These are phyloP conservation scores for Manis crassicaudata DNA, from an alignment of 2,797 vertebrate species.

Conservation along the genomic window DNA sequence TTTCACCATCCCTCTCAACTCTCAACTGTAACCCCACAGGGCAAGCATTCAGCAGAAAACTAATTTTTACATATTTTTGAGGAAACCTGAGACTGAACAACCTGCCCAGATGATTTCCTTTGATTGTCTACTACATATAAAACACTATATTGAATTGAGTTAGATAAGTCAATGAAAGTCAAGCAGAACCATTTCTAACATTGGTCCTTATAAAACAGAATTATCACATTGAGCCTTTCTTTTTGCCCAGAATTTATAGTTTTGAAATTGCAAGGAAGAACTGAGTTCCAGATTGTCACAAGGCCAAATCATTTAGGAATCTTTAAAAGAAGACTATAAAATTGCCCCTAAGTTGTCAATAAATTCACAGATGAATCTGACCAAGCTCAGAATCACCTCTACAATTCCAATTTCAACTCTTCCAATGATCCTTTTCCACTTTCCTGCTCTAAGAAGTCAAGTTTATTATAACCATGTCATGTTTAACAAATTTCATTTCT, in stretches of 20 bases:
- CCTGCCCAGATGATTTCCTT: neutral
- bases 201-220: neutral
- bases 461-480: slow-evolving; percentile 71
- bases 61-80: neutral
- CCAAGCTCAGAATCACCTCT: slow-evolving; percentile 30
- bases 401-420: slow-evolving; percentile 21
- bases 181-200: neutral
- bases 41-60: neutral
- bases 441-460: slow-evolving; percentile 46
- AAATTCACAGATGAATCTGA: slow-evolving; percentile 28
- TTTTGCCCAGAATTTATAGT: slow-evolving; percentile 10
- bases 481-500: slow-evolving; percentile 75
- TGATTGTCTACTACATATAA: slow-evolving; percentile 35
- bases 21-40: neutral
- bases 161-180: neutral
- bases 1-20: neutral
- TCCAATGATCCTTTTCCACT: neutral
- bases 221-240: neutral
- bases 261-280: slow-evolving; percentile 38
- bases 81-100: neutral
- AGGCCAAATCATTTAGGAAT: neutral
- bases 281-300: neutral
- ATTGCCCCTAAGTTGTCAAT: neutral
- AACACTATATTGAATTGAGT: neutral
- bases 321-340: slow-evolving; percentile 21